Evolutionary conservation across 2,797 vertebrate genomes (phyloP).

Genomic region (Falco cherrug): DNA sequence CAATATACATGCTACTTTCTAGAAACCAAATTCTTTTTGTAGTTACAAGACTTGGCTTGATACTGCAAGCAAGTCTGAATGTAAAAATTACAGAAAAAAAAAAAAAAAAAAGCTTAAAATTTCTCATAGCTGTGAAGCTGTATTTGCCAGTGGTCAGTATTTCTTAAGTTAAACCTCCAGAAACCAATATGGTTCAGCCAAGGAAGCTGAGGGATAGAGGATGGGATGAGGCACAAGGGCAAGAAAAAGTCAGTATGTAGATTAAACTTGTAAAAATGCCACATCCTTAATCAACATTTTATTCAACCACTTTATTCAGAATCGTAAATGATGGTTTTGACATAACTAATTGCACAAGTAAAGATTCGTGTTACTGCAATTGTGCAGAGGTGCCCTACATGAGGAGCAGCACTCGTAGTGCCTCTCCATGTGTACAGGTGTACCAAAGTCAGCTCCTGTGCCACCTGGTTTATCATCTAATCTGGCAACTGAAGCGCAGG

Average conservation of each 20-base stretch:
- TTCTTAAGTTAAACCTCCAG: neutral
- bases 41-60: neutral
- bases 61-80: neutral
- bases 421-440: rapidly evolving
- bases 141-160: neutral
- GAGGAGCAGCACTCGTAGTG: neutral
- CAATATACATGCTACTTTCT: neutral
- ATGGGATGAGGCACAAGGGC: neutral
- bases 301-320: neutral
- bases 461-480: neutral
- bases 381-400: neutral
- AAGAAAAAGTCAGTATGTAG: neutral
- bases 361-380: neutral
- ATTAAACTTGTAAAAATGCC: neutral
- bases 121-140: neutral
- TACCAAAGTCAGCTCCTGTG: neutral
- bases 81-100: neutral
- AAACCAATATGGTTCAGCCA: neutral
- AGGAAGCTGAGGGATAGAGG: neutral
- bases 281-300: neutral
- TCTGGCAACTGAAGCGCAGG: neutral
- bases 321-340: neutral
- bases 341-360: neutral
- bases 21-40: neutral
- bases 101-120: neutral